A percentile compares a stretch with the other conserved stretches of the same genome.
Conservation (phyloP, 92 coral and sea anemone species). For the Montipora capitata region DNA sequence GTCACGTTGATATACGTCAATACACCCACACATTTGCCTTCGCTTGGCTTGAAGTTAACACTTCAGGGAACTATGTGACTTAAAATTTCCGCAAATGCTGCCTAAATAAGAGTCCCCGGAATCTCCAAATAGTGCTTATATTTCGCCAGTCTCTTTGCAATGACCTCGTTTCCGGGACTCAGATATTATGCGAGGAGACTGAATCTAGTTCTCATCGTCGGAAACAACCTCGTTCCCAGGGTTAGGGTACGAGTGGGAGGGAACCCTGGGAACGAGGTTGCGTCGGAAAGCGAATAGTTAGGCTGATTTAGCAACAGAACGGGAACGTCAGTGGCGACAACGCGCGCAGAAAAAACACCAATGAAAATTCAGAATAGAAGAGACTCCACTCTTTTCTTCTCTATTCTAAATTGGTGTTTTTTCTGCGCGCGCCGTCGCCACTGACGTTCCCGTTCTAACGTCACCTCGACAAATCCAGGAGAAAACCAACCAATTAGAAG, state of each 20-base stretch:
- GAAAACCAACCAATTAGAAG: background rate
- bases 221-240: background rate
- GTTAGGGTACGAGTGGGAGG: no score
- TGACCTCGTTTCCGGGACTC: conserved; percentile 25
- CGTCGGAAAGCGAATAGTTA: no score
- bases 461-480: background rate
- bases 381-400: no score
- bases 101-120: conserved; percentile 11
- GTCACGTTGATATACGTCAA: conserved; percentile 29
- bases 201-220: background rate
- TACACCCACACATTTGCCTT: conserved; percentile 16
- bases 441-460: no score
- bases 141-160: conserved; percentile 6
- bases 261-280: conserved; percentile 6
- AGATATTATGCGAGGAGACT: conserved; percentile 18
- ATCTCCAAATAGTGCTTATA: conserved; percentile 18
- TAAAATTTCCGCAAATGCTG: conserved; percentile 35
- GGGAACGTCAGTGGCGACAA: no score
- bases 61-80: conserved; percentile 1
- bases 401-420: no score
- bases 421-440: no score
- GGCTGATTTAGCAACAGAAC: no score
- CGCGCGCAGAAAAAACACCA: no score
- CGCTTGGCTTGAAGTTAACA: background rate
- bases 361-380: no score